These are phyloP conservation scores for Platichthys stellatus DNA, from an alignment of 2,113 vertebrate genomes.

Conservation along the genomic window DNA sequence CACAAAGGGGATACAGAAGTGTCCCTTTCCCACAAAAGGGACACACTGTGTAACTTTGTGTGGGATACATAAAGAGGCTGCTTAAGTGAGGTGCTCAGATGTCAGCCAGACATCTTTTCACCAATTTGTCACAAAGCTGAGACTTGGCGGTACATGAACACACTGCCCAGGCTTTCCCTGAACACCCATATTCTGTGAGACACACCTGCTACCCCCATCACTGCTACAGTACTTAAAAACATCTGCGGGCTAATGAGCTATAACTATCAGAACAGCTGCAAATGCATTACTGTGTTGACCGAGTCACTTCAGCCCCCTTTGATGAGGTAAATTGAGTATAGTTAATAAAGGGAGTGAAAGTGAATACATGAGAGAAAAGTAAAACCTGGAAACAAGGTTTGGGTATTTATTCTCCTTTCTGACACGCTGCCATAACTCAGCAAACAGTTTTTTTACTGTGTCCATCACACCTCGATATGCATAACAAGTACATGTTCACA, in stretches of 20 bases:
- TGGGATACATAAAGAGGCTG: slow-evolving; percentile 2
- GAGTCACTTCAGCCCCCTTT: slow-evolving; percentile 1
- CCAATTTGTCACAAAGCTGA: slow-evolving; percentile 27
- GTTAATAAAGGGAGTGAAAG: neutral
- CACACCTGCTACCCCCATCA: slow-evolving; percentile 56
- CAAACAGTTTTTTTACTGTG: no score
- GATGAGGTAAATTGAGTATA: neutral
- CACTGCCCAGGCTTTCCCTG: slow-evolving; percentile 12
- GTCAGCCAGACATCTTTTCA: slow-evolving; percentile 2
- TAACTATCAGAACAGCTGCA: slow-evolving; percentile 36
- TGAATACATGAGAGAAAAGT: neutral
- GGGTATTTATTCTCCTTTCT: no score
- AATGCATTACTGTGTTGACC: slow-evolving; percentile 28
- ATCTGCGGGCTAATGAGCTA: slow-evolving; percentile 37
- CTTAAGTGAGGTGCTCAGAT: slow-evolving; percentile 11
- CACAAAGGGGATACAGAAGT: neutral
- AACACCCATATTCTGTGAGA: slow-evolving; percentile 31
- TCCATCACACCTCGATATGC: no score
- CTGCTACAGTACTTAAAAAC: slow-evolving; percentile 26
- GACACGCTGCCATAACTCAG: no score
- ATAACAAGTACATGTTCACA: neutral
- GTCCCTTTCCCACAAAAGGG: neutral
- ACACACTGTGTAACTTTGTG: neutral
- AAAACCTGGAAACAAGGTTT: neutral
- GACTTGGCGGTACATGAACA: slow-evolving; percentile 17